A percentile compares a stretch with the other conserved stretches of the same genome.
phyloP scores from a whole-genome alignment of 1,140 invertebrate species.

The Drosophila quadrilineata region DNA sequence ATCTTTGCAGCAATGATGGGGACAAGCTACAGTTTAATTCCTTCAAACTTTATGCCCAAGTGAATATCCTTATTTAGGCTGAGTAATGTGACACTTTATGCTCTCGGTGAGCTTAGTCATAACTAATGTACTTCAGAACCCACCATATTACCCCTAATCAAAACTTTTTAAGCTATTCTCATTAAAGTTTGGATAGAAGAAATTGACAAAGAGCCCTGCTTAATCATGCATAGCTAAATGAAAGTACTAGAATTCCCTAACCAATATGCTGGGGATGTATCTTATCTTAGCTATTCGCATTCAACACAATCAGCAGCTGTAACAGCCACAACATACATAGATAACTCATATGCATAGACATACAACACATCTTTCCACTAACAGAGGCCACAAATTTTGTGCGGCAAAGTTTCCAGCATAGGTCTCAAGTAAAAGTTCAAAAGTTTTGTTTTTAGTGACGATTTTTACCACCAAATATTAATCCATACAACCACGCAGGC shows the following conservation, averaged over 20 bases:
- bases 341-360: conserved; percentile 29
- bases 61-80: conserved; percentile 1
- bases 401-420: conserved; percentile 52
- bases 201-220: conserved; percentile 24
- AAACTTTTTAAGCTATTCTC: conserved; percentile 60
- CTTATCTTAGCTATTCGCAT: conserved; percentile 27
- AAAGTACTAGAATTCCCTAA: conserved; percentile 57
- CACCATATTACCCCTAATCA: conserved; percentile 14
- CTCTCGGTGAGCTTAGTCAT: conserved; percentile 1
- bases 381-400: not conserved
- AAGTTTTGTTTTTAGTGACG: conserved; percentile 49
- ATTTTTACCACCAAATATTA: conserved; percentile 1
- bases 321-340: not conserved
- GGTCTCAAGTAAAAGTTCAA: conserved; percentile 64
- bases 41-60: conserved; percentile 16
- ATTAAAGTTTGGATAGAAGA: conserved; percentile 54
- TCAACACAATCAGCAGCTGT: conserved; percentile 21
- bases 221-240: conserved; percentile 59
- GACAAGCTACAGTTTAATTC: no score
- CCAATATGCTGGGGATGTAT: conserved; percentile 35
- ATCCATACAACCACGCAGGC: not conserved
- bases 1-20: no score
- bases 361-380: conserved; percentile 61
- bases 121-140: no score
- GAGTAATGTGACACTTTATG: conserved; percentile 10